These are phyloP conservation scores for Neoascia interrupta DNA, from an alignment of 2,888 invertebrate genomes.

Conservation along the genomic window DNA sequence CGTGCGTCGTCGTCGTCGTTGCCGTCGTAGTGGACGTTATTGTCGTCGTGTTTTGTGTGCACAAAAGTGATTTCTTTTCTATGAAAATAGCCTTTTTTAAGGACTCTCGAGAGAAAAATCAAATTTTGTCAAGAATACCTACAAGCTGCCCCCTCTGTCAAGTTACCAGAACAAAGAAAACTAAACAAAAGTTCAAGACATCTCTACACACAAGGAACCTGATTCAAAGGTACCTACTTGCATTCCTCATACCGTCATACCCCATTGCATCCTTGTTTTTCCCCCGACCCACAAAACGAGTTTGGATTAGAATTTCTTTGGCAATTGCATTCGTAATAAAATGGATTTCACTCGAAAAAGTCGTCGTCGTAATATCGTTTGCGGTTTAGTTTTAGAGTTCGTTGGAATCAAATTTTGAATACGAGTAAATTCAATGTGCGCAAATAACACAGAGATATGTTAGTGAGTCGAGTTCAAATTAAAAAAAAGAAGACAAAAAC, in stretches of 20 bases:
- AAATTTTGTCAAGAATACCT: conserved; percentile 10
- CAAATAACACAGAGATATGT: too few species aligned
- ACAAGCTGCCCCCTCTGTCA: conserved; percentile 21
- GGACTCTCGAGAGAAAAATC: neutral
- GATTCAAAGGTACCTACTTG: conserved; percentile 53
- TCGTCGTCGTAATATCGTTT: too few species aligned
- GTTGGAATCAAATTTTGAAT: neutral
- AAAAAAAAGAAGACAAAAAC: too few species aligned
- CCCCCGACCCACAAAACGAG: too few species aligned
- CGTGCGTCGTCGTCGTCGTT: conserved; percentile 13
- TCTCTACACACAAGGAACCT: conserved; percentile 40
- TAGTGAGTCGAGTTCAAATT: conserved; percentile 8
- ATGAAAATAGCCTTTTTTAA: conserved; percentile 11
- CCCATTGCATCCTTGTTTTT: neutral
- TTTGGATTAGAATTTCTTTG: too few species aligned
- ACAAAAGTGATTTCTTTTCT: conserved; percentile 23
- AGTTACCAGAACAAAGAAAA: conserved; percentile 31
- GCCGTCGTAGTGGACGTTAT: neutral
- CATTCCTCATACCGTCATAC: neutral
- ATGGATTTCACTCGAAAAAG: neutral
- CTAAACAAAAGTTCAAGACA: conserved; percentile 11
- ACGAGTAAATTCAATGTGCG: neutral
- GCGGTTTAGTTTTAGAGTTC: too few species aligned
- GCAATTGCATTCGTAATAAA: neutral
- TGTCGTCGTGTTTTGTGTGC: conserved; percentile 2